Base-by-base conservation (phyloP, 1,140 invertebrate species). In the Aphelinus certus region DNA sequence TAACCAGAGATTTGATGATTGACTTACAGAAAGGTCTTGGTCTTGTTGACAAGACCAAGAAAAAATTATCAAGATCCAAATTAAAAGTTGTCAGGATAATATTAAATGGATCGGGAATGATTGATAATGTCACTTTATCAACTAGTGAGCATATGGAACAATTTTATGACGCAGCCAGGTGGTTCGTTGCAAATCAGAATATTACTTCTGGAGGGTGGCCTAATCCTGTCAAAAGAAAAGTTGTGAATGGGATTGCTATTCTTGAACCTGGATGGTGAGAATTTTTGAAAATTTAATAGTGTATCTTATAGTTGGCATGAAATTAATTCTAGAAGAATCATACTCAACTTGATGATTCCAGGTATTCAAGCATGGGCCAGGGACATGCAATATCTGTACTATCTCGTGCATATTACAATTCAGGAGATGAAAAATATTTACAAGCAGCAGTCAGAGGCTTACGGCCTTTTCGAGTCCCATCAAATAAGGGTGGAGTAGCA, bases 321-420 rank as follows among this genome's bases (percentile, higher is more conserved):
- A 26, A 26, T 26, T 26, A 26, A 26, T 26, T 26, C 26, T 26
- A 26, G 26, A 26, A 26, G 26, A 26, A 26, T 26, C 26, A 26
- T 26, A 26, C 26, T 26, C 26, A 26, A 26, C 26, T 26, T 26
- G 26, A 26, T 26, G 45, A 76, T 83, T 87, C 68, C 80, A 93
- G 93, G 93, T 95, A 97, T 84, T 99, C 97, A 2, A 96, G 96
- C 5, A 99, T 99, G 98, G 96, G 95, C 3, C 97, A 99, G 85
- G 98, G 98, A 0, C 98, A 99, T 85, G 97, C 94, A 0, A 95
- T 99, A 73, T 98, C 97, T 0, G 91, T 99, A 7, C 88, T 99
- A 63, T 92, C 95, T 2, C 89, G 98, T 78, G 97, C 97, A 0
- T 98, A 95, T 88, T 90, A 94, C 85, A 91, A 93, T 83, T 96